Evolutionary conservation across 2,888 invertebrate species (phyloP), one percentile per base, ranked within the genome.

Genomic region (Bombylius discolor): DNA sequence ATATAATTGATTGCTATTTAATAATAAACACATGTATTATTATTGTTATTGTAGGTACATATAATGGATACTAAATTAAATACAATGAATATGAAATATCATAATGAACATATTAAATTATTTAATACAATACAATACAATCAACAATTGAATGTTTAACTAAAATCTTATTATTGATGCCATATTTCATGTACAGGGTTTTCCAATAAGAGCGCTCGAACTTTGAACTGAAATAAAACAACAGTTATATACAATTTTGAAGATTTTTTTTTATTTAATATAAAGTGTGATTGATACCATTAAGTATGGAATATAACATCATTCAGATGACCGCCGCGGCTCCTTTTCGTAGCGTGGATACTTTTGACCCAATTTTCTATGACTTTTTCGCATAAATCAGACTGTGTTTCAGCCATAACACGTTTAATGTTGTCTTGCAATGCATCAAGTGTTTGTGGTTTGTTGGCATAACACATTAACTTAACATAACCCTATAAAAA

Each of bases 141-240:
- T n/a, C n/a, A n/a, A n/a, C n/a, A n/a, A n/a, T n/a, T n/a, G n/a
- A n/a, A n/a, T n/a, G n/a, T n/a, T n/a, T n/a, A n/a, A n/a, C n/a
- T n/a, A n/a, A n/a, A n/a, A n/a, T n/a, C n/a, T n/a, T n/a, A n/a
- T n/a, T n/a, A n/a, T n/a, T n/a, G n/a, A n/a, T n/a, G n/a, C n/a
- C n/a, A n/a, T n/a, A n/a, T n/a, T n/a, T n/a, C n/a, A n/a, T n/a
- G n/a, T n/a, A n/a, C n/a, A n/a, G n/a, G n/a, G n/a, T n/a, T n/a
- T n/a, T n/a, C n/a, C n/a, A n/a, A n/a, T n/a, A n/a, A n/a, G n/a
- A n/a, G n/a, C n/a, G n/a, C n/a, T n/a, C n/a, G n/a, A n/a, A n/a
- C n/a, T n/a, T n/a, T n/a, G n/a, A n/a, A n/a, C n/a, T 48, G 32
- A 48, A 48, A 48, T 48, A 48, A 48, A 48, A 48, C 48, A 48